Evolutionary conservation across 2,888 invertebrate genomes (phyloP), one percentile per base, ranked within the genome.

Genomic region (Altica lythri): DNA sequence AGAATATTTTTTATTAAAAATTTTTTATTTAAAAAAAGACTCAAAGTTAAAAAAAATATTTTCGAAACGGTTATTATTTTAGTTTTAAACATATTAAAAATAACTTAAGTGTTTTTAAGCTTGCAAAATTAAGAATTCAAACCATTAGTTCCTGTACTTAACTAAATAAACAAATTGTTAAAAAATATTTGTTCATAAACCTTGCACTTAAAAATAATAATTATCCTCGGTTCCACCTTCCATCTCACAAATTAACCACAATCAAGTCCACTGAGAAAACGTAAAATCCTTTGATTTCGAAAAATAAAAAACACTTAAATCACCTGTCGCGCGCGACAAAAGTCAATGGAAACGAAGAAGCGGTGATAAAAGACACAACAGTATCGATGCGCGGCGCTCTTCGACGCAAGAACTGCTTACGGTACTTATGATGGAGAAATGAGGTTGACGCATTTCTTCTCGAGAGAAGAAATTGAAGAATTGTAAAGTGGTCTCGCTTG

Each of bases 401-500:
- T 62, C 62, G 63, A 61, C 62, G 66, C 59, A 63, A 61, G 57
- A 61, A 64, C 59, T 55, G 59, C 65, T 67, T 68, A 70, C 71
- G 69, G 70, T 71, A 70, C 68, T 67, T 67, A 68, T 68, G 62
- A 66, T 67, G 64, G 64, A 68, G 71, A 72, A 73, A 72, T 68
- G 72, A 73, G 71, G 72, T 72, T 72, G 72, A 57, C 64, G 66
- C 63, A 67, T 63, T 61, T 58, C 60, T 61, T 62, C 59, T 56
- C 43, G 37, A 25, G 29, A 49, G 40, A 45, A 52, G 52, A 53
- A 53, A 57, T 53, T 59, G 57, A 19, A 35, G 35, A 59, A 55
- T 60, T 58, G 57, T 48, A 61, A 63, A 67, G 66, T 63, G 67
- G 70, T 70, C 69, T 70, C 69, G 71, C 66, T 64, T 57, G 60